Conservation (phyloP, 2,113 vertebrate genomes). For the Fregetta grallaria region DNA sequence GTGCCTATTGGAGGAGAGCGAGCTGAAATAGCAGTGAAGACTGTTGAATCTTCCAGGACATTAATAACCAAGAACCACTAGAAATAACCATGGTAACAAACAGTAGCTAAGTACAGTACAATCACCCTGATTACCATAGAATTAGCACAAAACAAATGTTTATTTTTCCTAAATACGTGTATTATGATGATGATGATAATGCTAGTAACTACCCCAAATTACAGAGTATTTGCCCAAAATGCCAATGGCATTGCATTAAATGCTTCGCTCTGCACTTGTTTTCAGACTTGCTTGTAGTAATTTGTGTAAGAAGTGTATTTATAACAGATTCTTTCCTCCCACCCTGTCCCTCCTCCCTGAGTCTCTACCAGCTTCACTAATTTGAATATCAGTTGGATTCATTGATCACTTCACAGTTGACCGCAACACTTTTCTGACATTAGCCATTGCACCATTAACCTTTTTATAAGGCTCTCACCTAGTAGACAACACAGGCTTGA, state of each 20-base stretch:
- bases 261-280: slow-evolving; percentile 66
- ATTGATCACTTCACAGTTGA: slow-evolving; percentile 21
- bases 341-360: background rate
- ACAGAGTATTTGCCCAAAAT: slow-evolving; percentile 53
- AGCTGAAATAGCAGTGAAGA: slow-evolving; percentile 46
- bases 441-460: background rate
- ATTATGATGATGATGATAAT: slow-evolving; percentile 69
- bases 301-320: slow-evolving; percentile 53
- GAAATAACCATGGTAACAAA: slow-evolving; percentile 80
- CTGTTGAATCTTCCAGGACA: slow-evolving; percentile 66
- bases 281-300: slow-evolving; percentile 52
- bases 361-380: background rate
- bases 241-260: slow-evolving; percentile 38
- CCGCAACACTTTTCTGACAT: background rate
- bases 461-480: background rate
- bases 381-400: background rate
- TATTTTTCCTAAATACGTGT: slow-evolving; percentile 73
- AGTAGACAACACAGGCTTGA: background rate
- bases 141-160: slow-evolving; percentile 82
- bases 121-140: slow-evolving; percentile 80
- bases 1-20: slow-evolving; percentile 19
- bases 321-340: slow-evolving; percentile 24
- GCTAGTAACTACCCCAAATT: slow-evolving; percentile 67
- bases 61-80: slow-evolving; percentile 75
- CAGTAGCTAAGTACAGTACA: slow-evolving; percentile 74